Base-by-base conservation (phyloP, 2,113 vertebrate species). In the Apus apus region DNA sequence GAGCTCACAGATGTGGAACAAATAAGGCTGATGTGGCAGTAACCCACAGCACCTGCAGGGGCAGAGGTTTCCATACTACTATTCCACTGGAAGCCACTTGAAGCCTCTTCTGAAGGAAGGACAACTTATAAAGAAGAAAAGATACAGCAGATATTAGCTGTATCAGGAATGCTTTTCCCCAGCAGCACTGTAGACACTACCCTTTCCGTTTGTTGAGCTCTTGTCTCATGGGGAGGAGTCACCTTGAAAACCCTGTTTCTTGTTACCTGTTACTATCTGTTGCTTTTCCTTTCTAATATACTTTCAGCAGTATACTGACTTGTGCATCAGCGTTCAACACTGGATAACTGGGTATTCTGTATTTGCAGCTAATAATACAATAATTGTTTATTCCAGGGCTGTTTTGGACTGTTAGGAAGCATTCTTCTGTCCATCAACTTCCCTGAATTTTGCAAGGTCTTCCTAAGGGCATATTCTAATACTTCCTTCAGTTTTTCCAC, bases 41-140 rank as follows among this genome's bases (percentile, higher is more conserved):
- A 25, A 56, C 9, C 8, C 0, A 0, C 2, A 3, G 22, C 32
- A 75, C 25, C 7, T 0, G 0, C 3, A 1, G 13, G n/a, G 30
- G 18, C 30, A 72, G 58, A 68, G 30, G 22, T 61, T 11, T 80
- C 61, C 2, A 4, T 40, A 40, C 27, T 29, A 4, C 27, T 36
- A 54, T 32, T 67, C 45, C 53, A 30, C 38, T 80, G 60, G 30
- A 71, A 48, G 21, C 4, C 21, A 70, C 21, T 40, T 62, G 43
- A 83, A 80, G 34, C 22, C 25, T 76, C 32, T 86, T 76, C 50
- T 79, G 50, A 21, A 83, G n/a, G 20, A 3, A 74, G 8, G 27
- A 20, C 7, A 90, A 17, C 11, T 75, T 61, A 43, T 3, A 13
- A 8, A 60, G 22, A 68, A 70, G 10, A 60, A 87, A 62, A 66